Conservation (phyloP, 2,797 vertebrate species). For the Otolemur crassicaudatus region DNA sequence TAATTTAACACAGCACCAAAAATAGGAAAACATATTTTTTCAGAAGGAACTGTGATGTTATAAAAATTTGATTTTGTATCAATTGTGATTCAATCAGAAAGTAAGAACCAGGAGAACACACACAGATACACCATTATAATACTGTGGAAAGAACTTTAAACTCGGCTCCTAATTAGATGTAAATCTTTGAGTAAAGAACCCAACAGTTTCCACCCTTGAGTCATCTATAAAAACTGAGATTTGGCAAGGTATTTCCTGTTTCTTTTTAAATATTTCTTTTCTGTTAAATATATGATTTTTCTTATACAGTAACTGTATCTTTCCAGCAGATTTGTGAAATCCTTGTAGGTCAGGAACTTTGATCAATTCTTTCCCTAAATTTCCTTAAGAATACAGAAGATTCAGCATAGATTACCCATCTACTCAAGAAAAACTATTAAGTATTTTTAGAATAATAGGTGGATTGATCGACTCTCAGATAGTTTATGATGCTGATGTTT, state of each 20-base stretch:
- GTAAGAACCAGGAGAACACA: not conserved
- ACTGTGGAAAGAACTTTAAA: not conserved
- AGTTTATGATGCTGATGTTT: not conserved
- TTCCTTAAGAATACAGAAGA: not conserved
- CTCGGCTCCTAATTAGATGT: not conserved
- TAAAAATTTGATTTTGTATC: slow-evolving; percentile 28
- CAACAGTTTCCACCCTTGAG: not conserved
- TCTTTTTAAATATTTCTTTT: not conserved
- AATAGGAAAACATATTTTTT: slow-evolving; percentile 34
- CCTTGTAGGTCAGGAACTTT: not conserved
- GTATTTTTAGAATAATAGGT: not conserved
- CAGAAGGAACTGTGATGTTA: not conserved
- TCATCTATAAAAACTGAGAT: not conserved
- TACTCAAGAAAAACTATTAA: not conserved
- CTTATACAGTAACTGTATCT: not conserved
- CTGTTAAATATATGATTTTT: not conserved
- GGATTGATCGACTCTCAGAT: not conserved
- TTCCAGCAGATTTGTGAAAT: slow-evolving; percentile 4
- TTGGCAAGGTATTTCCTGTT: not conserved
- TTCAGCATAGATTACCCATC: not conserved
- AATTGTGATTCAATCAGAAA: not conserved
- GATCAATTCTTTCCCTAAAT: not conserved
- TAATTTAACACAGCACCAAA: not conserved
- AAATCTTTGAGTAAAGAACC: slow-evolving; percentile 19
- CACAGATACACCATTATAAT: not conserved